Percentiles rank a stretch among this genome's conserved stretches.
These are phyloP conservation scores for Psittacula cyanocephala DNA, from an alignment of 2,113 vertebrate genomes.

Conservation along the genomic window DNA sequence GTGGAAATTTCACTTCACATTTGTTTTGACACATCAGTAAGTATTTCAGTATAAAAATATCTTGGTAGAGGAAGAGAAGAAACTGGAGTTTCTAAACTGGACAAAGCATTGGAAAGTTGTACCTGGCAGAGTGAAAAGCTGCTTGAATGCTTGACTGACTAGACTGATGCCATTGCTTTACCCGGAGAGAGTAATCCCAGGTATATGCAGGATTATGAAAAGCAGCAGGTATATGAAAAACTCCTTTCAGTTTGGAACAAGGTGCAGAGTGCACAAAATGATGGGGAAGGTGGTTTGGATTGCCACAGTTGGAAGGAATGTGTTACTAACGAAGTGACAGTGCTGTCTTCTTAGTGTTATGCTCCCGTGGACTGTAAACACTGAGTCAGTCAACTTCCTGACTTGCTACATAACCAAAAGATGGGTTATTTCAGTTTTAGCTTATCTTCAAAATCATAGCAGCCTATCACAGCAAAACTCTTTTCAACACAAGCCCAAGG, in stretches of 20 bases:
- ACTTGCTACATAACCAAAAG: neutral
- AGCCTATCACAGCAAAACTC: neutral
- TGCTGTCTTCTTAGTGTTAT: neutral
- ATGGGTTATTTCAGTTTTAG: neutral
- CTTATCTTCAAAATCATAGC: neutral
- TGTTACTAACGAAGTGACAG: neutral
- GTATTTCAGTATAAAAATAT: neutral
- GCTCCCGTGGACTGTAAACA: neutral
- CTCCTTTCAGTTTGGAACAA: neutral
- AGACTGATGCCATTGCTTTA: neutral
- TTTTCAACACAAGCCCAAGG: neutral
- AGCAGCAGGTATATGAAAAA: neutral
- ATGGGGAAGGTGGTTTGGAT: neutral
- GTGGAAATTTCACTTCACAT: neutral
- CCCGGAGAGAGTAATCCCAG: neutral
- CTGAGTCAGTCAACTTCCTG: neutral
- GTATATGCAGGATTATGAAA: neutral
- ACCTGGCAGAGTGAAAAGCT: neutral
- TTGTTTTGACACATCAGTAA: neutral
- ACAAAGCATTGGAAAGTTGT: conserved; percentile 4
- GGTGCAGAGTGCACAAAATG: neutral
- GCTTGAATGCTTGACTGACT: neutral
- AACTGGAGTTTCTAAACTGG: neutral
- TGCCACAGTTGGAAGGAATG: neutral
- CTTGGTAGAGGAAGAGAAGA: neutral